Conservation (phyloP, 2,797 vertebrate species). For the Sternotherus odoratus region DNA sequence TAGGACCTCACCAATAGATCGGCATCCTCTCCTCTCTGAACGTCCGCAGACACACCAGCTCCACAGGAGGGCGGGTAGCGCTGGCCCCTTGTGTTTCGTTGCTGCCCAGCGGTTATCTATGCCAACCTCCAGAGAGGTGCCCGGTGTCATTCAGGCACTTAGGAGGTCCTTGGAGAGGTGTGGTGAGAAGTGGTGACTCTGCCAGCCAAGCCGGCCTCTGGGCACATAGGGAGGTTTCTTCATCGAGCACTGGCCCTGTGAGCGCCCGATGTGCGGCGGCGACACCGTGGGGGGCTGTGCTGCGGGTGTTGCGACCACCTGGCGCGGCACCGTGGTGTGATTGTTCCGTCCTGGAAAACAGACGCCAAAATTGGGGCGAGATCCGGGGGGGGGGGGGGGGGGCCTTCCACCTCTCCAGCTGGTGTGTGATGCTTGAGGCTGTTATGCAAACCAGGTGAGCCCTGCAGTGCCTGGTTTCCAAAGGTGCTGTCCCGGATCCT, state of each 20-base stretch:
- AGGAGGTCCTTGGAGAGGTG: not conserved
- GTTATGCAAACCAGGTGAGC: not conserved
- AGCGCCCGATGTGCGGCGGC: no score
- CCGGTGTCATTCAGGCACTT: not conserved
- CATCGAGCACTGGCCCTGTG: not conserved
- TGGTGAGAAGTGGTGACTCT: not conserved
- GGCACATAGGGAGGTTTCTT: not conserved
- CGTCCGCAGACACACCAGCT: not conserved
- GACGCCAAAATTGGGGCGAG: not conserved
- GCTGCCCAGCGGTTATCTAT: not conserved
- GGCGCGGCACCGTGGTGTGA: accelerated
- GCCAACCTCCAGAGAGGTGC: not conserved
- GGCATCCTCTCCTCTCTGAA: not conserved
- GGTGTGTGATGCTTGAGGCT: not conserved
- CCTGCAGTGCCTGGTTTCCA: not conserved
- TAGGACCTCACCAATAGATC: not conserved
- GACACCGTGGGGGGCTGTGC: accelerated
- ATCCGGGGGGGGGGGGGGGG: no score
- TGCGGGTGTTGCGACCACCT: not conserved
- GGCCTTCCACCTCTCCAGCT: no score
- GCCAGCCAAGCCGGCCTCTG: not conserved
- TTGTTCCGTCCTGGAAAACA: not conserved
- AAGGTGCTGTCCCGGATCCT: not conserved
- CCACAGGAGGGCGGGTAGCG: not conserved
- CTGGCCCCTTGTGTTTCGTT: not conserved